These are phyloP conservation scores for Triplophysa siluroides DNA, from an alignment of 2,113 vertebrate species.

Conservation along the genomic window DNA sequence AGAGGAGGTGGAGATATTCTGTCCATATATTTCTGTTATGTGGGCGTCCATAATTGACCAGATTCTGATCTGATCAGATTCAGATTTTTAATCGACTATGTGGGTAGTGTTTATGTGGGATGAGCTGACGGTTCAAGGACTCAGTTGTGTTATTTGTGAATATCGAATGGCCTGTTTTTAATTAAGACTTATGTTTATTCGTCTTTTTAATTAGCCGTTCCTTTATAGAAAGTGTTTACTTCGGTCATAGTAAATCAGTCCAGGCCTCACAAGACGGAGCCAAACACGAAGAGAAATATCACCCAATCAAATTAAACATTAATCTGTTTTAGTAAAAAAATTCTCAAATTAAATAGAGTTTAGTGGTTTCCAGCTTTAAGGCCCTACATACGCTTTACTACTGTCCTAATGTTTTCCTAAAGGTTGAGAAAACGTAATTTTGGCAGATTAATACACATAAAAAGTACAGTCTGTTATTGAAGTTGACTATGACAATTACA, in stretches of 20 bases:
- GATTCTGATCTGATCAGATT: too few species aligned
- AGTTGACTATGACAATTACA: too few species aligned
- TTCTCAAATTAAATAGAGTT: too few species aligned
- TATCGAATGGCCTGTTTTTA: slow-evolving; percentile 20
- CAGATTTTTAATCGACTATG: slow-evolving; percentile 21
- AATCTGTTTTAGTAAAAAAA: too few species aligned
- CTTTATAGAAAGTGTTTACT: slow-evolving; percentile 18
- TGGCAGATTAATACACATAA: too few species aligned
- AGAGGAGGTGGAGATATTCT: slow-evolving; percentile 12
- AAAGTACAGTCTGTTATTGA: too few species aligned
- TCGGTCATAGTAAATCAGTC: slow-evolving; percentile 17
- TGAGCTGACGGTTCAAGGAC: slow-evolving; percentile 18
- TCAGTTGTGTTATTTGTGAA: slow-evolving; percentile 22
- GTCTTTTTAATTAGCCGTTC: background rate
- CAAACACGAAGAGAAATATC: slow-evolving; percentile 26
- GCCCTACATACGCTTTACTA: too few species aligned
- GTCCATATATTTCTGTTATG: slow-evolving; percentile 28
- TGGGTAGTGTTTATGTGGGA: slow-evolving; percentile 29
- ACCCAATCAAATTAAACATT: slow-evolving; percentile 30
- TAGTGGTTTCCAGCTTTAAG: too few species aligned
- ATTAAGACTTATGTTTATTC: background rate
- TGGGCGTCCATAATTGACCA: slow-evolving; percentile 31
- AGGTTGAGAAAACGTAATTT: too few species aligned
- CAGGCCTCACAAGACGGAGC: background rate
- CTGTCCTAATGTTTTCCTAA: too few species aligned